These are phyloP conservation scores for Amblyjoppa fuscipennis DNA, from an alignment of 2,888 invertebrate genomes.

Conservation along the genomic window DNA sequence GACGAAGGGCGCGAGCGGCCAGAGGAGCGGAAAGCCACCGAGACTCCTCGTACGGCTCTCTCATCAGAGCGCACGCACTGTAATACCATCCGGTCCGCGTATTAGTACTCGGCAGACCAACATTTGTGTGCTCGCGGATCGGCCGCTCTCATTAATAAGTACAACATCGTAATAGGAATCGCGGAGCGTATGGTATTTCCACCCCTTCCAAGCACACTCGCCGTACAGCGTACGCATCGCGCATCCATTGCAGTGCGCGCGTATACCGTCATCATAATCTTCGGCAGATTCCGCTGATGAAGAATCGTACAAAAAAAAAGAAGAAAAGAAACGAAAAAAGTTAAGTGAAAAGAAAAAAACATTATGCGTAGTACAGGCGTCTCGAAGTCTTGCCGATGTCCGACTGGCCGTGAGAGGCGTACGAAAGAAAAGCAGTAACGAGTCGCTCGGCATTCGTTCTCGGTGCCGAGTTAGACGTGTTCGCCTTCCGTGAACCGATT, in stretches of 20 bases:
- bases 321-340: not conserved
- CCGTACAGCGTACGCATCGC: not conserved
- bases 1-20: constrained; percentile 48
- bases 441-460: constrained; percentile 30
- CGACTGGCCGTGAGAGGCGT: not conserved
- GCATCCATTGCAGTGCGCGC: not conserved
- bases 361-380: not conserved
- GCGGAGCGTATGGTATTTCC: constrained; percentile 31
- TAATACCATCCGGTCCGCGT: constrained; percentile 44
- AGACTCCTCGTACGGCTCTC: not conserved
- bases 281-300: constrained; percentile 42
- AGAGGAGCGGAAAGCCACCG: constrained; percentile 40
- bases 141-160: constrained; percentile 64
- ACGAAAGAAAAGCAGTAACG: constrained; percentile 49
- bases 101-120: constrained; percentile 56
- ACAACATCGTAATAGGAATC: constrained; percentile 61
- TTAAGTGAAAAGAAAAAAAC: not conserved
- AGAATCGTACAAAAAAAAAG: not conserved
- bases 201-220: constrained; percentile 8
- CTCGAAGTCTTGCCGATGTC: not conserved
- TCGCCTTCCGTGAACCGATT: constrained; percentile 24
- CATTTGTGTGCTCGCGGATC: constrained; percentile 46
- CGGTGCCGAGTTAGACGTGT: constrained; percentile 19
- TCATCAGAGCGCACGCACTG: constrained; percentile 56
- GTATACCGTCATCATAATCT: constrained; percentile 55